A percentile compares a stretch with the other conserved stretches of the same genome.
Evolutionary conservation across 2,888 invertebrate species (phyloP).

Genomic region (Celastrina argiolus): DNA sequence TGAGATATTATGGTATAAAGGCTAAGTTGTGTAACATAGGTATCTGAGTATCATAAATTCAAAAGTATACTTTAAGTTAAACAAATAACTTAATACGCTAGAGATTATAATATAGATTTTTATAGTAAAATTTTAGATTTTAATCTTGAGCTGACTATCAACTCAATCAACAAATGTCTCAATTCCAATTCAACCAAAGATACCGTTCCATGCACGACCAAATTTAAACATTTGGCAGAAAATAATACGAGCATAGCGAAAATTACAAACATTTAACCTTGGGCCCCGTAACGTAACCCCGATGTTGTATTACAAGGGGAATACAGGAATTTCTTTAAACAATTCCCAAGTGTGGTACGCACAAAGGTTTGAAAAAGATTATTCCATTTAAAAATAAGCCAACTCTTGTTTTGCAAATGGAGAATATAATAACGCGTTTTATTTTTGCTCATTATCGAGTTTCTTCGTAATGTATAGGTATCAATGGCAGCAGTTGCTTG

Average conservation of each 20-base stretch:
- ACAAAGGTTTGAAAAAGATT: not conserved
- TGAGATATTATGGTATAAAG: too few species aligned
- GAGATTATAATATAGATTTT: too few species aligned
- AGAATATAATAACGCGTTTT: too few species aligned
- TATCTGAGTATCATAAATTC: too few species aligned
- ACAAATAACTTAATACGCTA: too few species aligned
- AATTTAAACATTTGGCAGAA: conserved; percentile 1
- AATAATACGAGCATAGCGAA: conserved; percentile 4
- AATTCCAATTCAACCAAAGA: not conserved
- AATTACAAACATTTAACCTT: conserved; percentile 7
- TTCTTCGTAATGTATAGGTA: too few species aligned
- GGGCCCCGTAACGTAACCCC: not conserved
- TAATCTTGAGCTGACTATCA: not conserved
- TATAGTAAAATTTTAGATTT: too few species aligned
- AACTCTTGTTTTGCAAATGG: too few species aligned
- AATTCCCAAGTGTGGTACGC: not conserved
- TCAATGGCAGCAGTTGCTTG: not conserved
- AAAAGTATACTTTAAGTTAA: too few species aligned
- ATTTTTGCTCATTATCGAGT: too few species aligned
- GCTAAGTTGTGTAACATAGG: too few species aligned
- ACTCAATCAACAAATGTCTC: not conserved
- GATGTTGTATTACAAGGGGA: not conserved
- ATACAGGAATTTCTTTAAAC: not conserved
- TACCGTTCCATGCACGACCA: not conserved
- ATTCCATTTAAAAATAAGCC: too few species aligned